Evolutionary conservation across 2,888 invertebrate genomes (phyloP).

Genomic region (Philereme transversata): DNA sequence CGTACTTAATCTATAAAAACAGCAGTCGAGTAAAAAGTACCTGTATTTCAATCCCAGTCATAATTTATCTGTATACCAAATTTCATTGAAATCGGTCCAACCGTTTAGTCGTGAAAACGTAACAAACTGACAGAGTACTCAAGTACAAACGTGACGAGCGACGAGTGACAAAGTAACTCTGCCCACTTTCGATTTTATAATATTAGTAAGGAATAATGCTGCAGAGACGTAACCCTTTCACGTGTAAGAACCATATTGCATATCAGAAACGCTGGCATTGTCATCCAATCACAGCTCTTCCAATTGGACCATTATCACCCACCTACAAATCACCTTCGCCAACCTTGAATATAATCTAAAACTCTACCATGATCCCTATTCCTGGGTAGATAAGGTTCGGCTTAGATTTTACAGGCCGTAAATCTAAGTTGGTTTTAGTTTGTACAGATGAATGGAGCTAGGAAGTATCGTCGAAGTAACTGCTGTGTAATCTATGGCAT

Average conservation of each 20-base stretch:
- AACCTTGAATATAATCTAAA: not conserved
- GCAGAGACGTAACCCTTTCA: slow-evolving; percentile 4
- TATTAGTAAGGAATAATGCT: too few relatives aligned
- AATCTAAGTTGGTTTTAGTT: not conserved
- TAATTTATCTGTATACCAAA: too few relatives aligned
- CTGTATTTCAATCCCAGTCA: too few relatives aligned
- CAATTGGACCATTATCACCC: slow-evolving; percentile 48
- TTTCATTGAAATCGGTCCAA: too few relatives aligned
- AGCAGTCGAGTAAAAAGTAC: too few relatives aligned
- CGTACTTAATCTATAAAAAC: too few relatives aligned
- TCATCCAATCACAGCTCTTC: slow-evolving; percentile 44
- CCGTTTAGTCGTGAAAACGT: too few relatives aligned
- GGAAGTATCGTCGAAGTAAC: slow-evolving; percentile 6
- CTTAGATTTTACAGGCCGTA: not conserved
- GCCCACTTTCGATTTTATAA: too few relatives aligned
- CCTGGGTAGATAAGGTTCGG: not conserved
- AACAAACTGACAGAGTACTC: too few relatives aligned
- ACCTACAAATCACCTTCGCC: slow-evolving; percentile 39
- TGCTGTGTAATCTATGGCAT: slow-evolving; percentile 2
- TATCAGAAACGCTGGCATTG: slow-evolving; percentile 40
- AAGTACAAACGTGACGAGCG: too few relatives aligned
- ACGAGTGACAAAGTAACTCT: too few relatives aligned
- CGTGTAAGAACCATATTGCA: slow-evolving; percentile 8
- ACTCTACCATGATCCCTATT: slow-evolving; percentile 1
- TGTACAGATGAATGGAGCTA: slow-evolving; percentile 15